Percentiles rank a stretch among this genome's conserved stretches.
phyloP scores from a whole-genome alignment of 2,113 vertebrate species.

The zebrafish (Danio rerio) region GRCz12tu NC_133191.1:20186001-20186500 shows the following conservation, averaged over 20 bases:
- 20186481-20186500: too few species aligned
- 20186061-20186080: conserved; percentile 82
- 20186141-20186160: conserved; percentile 21
- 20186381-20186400: too few species aligned
- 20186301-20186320: too few species aligned
- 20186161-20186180: conserved; percentile 28
- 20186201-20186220: not conserved
- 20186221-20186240: not conserved
- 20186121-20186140: conserved; percentile 63
- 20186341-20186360: too few species aligned
- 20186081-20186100: conserved; percentile 86
- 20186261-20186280: not conserved
- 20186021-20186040: conserved; percentile 57
- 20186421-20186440: too few species aligned
- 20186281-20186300: too few species aligned
- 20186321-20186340: too few species aligned
- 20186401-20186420: too few species aligned
- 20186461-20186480: too few species aligned
- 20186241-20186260: too few species aligned
- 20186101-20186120: conserved; percentile 77
- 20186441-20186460: too few species aligned
- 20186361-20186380: too few species aligned
- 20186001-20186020: conserved; percentile 57
- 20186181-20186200: conserved; percentile 2
- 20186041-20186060: conserved; percentile 78